Percentiles rank a stretch among this genome's conserved stretches.
phyloP scores from a whole-genome alignment of 1,140 invertebrate species.

The Riptortus pedestris region DNA sequence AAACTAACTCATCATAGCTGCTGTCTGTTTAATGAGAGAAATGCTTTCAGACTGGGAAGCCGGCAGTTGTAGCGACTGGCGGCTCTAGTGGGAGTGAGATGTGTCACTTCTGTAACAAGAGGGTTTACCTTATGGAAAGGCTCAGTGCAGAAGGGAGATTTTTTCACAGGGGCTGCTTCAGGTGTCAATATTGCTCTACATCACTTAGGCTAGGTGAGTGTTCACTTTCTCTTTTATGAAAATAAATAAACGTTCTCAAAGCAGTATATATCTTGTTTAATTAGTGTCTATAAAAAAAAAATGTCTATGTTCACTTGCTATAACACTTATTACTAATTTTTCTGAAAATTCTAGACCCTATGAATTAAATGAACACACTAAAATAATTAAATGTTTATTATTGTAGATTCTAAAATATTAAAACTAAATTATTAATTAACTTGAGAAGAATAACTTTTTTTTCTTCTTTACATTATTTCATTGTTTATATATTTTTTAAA shows the following conservation, averaged over 20 bases:
- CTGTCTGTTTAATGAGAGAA: background rate
- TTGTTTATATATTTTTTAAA: too few species aligned
- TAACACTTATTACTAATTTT: too few species aligned
- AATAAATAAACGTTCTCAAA: background rate
- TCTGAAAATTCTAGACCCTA: too few species aligned
- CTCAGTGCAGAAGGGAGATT: conserved; percentile 74
- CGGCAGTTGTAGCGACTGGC: background rate
- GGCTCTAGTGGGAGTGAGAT: conserved; percentile 52
- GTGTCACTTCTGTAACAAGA: conserved; percentile 77
- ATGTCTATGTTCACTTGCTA: too few species aligned
- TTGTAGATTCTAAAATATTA: too few species aligned
- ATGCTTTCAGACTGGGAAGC: conserved; percentile 2
- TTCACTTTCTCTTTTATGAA: background rate
- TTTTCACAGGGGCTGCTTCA: conserved; percentile 76
- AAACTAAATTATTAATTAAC: too few species aligned
- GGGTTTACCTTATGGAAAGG: conserved; percentile 80
- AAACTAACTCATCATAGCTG: background rate
- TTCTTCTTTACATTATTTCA: too few species aligned
- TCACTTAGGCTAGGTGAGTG: conserved; percentile 53
- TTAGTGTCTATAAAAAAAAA: too few species aligned
- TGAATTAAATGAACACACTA: too few species aligned
- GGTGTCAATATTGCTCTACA: conserved; percentile 61
- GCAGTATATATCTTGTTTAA: background rate
- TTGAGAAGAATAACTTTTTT: too few species aligned
- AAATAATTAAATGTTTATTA: too few species aligned